These are phyloP conservation scores for Scrobipalpa costella DNA, from an alignment of 2,888 invertebrate species.

Conservation along the genomic window DNA sequence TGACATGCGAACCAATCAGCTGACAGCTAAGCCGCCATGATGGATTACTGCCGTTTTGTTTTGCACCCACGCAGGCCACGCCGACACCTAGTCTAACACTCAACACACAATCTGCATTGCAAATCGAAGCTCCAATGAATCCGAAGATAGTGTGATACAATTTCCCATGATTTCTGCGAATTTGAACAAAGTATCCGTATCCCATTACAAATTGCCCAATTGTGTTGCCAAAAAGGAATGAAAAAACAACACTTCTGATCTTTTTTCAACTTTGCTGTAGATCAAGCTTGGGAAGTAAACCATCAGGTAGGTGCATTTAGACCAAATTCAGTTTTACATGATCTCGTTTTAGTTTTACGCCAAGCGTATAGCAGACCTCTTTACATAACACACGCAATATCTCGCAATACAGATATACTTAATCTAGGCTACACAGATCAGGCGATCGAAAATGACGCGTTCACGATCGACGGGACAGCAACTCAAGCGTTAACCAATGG, in stretches of 20 bases:
- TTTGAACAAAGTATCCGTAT: not conserved
- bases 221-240: not conserved
- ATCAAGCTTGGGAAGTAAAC: no score
- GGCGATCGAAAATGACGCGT: not conserved
- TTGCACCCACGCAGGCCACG: not conserved
- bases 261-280: no score
- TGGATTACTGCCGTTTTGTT: conserved; percentile 1
- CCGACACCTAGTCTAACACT: not conserved
- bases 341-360: no score
- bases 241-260: not conserved
- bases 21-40: conserved; percentile 1
- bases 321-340: no score
- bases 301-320: no score
- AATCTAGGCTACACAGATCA: not conserved
- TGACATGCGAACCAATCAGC: not conserved
- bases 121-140: not conserved
- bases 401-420: not conserved
- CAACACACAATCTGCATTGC: not conserved
- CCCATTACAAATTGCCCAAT: no score
- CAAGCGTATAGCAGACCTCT: not conserved
- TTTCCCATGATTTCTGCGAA: not conserved
- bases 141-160: not conserved
- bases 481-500: conserved; percentile 15
- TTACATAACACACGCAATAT: not conserved
- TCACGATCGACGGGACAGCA: conserved; percentile 2